Base-by-base conservation (phyloP, 2,113 vertebrate species). In the Podarcis raffonei region DNA sequence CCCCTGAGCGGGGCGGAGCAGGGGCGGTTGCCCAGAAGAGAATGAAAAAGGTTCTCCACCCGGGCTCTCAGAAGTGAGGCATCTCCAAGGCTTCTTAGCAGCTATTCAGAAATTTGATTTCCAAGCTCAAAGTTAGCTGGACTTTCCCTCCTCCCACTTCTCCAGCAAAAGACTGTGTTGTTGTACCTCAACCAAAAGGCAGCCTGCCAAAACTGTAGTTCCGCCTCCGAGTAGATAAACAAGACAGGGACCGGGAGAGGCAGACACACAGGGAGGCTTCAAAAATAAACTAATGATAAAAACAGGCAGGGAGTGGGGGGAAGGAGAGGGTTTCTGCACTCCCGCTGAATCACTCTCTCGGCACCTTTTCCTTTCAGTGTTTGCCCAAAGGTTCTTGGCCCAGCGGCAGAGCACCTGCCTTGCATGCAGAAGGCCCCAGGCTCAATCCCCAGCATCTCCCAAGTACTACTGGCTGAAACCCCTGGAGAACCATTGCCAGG, bases 211-310 rank as follows among this genome's bases (percentile, higher is more conserved):
- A 91, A 91, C 89, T 93, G 93, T 2, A 89, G 91, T 94, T 89
- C 94, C 27, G 71, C 86, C 90, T 95, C 94, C 92, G 92, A 77
- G 93, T 93, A 94, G 95, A 95, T 69, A 90, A 85, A 69, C 69
- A 90, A 95, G 87, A 91, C 82, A 89, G 32, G 48, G 23, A 75
- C 77, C 86, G 32, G 94, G 95, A 92, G 3, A 86, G 90, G 94
- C 92, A 94, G 16, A 32, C 8, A 53, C n/a, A 53, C 35, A n/a
- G 74, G 37, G 15, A 59, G 1, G 37, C 35, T 77, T 86, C 84
- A 65, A 94, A 95, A 96, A 94, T 53, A 95, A 92, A 93, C 94
- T 96, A 95, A 96, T 90, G 94, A 95, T 95, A 96, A 96, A 96
- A 95, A 92, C 95, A 94, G 95, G 92, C 84, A 74, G 30, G 32